These are phyloP conservation scores for Chaenogobius annularis DNA, from an alignment of 2,113 vertebrate species.

Conservation along the genomic window DNA sequence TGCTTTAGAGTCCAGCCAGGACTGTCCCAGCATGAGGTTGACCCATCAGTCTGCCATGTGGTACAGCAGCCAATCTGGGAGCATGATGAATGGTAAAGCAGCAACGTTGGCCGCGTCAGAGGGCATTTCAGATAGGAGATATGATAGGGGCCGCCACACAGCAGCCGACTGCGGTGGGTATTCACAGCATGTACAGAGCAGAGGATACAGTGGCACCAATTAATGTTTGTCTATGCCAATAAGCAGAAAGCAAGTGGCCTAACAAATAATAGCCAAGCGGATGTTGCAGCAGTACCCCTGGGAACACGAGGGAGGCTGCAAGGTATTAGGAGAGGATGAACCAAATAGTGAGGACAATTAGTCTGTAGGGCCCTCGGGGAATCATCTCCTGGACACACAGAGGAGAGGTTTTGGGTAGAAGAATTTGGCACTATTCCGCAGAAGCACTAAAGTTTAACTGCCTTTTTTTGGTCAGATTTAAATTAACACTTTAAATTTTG, in stretches of 20 bases:
- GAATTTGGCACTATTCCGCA: neutral
- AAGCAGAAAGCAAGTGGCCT: constrained; percentile 54
- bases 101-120: constrained; percentile 73
- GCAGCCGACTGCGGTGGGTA: constrained; percentile 31
- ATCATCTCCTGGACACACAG: constrained; percentile 29
- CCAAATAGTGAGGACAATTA: constrained; percentile 55
- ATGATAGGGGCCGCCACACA: constrained; percentile 66
- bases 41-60: constrained; percentile 70
- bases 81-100: constrained; percentile 80
- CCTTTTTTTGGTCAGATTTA: neutral
- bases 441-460: neutral
- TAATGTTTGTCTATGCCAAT: constrained; percentile 69
- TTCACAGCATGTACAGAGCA: constrained; percentile 62
- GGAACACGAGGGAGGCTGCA: constrained; percentile 56
- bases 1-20: constrained; percentile 61
- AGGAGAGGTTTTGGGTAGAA: neutral
- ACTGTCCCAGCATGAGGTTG: constrained; percentile 68
- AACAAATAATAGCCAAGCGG: constrained; percentile 63
- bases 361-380: constrained; percentile 44
- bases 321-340: constrained; percentile 51
- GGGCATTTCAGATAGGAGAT: constrained; percentile 65
- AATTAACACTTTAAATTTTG: neutral
- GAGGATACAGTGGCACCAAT: constrained; percentile 67
- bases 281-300: constrained; percentile 43
- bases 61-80: constrained; percentile 70